Evolutionary conservation across 2,797 vertebrate species (phyloP).

Genomic region (Cyprinella venusta): DNA sequence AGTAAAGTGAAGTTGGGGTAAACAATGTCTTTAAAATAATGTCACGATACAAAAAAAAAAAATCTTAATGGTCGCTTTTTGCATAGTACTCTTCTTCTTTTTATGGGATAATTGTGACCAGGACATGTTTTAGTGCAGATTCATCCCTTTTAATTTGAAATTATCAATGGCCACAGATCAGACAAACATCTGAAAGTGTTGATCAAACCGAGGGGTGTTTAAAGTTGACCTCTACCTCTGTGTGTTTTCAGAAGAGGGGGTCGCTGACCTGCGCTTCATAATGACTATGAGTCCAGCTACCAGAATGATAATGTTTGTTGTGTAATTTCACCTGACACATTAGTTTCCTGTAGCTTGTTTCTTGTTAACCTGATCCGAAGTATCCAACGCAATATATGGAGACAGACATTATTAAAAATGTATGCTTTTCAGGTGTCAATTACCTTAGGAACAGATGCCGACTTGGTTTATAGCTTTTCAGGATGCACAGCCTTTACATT

Average conservation of each 20-base stretch:
- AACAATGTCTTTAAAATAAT: not conserved
- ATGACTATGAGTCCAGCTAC: conserved; percentile 12
- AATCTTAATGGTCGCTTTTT: not conserved
- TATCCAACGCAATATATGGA: conserved; percentile 62
- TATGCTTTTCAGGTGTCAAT: conserved; percentile 69
- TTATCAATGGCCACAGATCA: not conserved
- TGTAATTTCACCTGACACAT: conserved; percentile 30
- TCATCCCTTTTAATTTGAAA: not conserved
- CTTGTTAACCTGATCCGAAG: conserved; percentile 65
- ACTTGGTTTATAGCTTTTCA: conserved; percentile 7
- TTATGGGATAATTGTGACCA: not conserved
- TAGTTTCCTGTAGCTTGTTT: conserved; percentile 57
- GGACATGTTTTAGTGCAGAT: not conserved
- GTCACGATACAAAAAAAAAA: not conserved
- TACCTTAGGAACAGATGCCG: not conserved
- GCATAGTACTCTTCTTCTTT: too few relatives aligned
- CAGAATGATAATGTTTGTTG: conserved; percentile 43
- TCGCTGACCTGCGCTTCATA: not conserved
- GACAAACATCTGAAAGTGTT: not conserved
- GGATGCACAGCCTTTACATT: not conserved
- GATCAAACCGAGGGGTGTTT: not conserved
- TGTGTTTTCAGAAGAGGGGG: conserved; percentile 4
- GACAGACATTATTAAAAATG: conserved; percentile 71
- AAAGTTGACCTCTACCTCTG: not conserved
- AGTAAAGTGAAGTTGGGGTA: not conserved